These are phyloP conservation scores for Rhizoglyphus robini DNA, from an alignment of 1,140 invertebrate species.

Conservation along the genomic window DNA sequence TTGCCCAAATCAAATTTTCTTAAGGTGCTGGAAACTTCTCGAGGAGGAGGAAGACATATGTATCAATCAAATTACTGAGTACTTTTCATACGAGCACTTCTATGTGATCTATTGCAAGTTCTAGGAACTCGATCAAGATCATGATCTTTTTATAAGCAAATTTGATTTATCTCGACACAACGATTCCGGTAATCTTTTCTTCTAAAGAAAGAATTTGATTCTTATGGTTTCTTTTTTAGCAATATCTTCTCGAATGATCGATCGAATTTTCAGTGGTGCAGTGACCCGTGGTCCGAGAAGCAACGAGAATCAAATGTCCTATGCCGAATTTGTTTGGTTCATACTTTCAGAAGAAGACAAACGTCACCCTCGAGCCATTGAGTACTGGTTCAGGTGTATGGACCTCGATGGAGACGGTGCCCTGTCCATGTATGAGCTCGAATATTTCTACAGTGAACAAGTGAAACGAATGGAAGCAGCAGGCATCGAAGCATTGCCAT, in stretches of 20 bases:
- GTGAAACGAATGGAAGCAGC: conserved; percentile 90
- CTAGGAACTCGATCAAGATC: conserved; percentile 97
- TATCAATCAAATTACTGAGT: conserved; percentile 88
- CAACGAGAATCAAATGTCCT: conserved; percentile 69
- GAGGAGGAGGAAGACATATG: conserved; percentile 86
- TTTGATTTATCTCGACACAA: conserved; percentile 86
- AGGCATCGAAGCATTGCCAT: conserved; percentile 91
- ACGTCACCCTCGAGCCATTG: conserved; percentile 64
- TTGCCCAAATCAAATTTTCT: conserved; percentile 79
- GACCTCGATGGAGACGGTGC: conserved; percentile 96
- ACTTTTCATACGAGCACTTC: conserved; percentile 99
- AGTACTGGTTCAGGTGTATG: conserved; percentile 74
- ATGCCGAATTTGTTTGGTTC: conserved; percentile 98
- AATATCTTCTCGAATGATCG: conserved; percentile 83
- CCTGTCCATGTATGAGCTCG: conserved; percentile 95
- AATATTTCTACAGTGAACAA: conserved; percentile 98
- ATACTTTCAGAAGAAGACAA: conserved; percentile 97
- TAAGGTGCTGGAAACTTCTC: conserved; percentile 35
- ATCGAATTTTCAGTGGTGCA: conserved; percentile 91
- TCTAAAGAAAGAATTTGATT: not conserved
- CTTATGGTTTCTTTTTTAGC: conserved; percentile 42
- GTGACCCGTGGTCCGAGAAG: conserved; percentile 55
- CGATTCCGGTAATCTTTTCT: conserved; percentile 94
- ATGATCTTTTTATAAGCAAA: conserved; percentile 86
- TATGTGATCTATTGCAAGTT: conserved; percentile 99